These are phyloP conservation scores for Geotrypetes seraphini DNA, from an alignment of 2,797 vertebrate species.

Conservation along the genomic window DNA sequence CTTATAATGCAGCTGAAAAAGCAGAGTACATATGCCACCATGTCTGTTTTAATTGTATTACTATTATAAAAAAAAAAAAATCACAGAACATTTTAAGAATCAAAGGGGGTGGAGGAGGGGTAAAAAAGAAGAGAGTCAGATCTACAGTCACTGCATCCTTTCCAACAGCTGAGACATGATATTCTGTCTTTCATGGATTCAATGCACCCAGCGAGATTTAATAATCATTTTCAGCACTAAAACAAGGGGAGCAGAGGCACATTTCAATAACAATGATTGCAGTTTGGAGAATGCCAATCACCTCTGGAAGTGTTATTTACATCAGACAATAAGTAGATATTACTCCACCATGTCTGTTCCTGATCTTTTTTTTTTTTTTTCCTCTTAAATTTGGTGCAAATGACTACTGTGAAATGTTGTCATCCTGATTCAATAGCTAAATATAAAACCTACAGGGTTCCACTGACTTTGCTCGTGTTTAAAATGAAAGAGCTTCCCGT, in stretches of 20 bases:
- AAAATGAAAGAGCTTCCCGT: too few relatives aligned
- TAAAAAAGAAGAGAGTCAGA: slow-evolving; percentile 34
- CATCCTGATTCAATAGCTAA: slow-evolving; percentile 38
- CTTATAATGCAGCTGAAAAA: slow-evolving; percentile 20
- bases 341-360: slow-evolving; percentile 48
- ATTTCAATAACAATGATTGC: slow-evolving; percentile 80
- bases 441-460: slow-evolving; percentile 21
- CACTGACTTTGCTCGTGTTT: slow-evolving; percentile 21
- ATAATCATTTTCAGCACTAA: slow-evolving; percentile 64
- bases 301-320: slow-evolving; percentile 53
- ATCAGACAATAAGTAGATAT: slow-evolving; percentile 67
- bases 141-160: slow-evolving; percentile 53
- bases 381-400: slow-evolving; percentile 66
- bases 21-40: slow-evolving; percentile 18
- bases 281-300: slow-evolving; percentile 62
- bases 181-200: slow-evolving; percentile 58
- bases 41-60: slow-evolving; percentile 5
- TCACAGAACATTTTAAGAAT: slow-evolving; percentile 37
- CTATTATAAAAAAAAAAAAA: slow-evolving; percentile 25
- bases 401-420: slow-evolving; percentile 47
- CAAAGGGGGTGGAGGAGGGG: slow-evolving; percentile 39
- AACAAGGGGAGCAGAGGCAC: slow-evolving; percentile 65
- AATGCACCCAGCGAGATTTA: slow-evolving; percentile 55
- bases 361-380: slow-evolving; percentile 34
- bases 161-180: slow-evolving; percentile 46